These are phyloP conservation scores for Leucopsar rothschildi DNA, from an alignment of 2,113 vertebrate genomes.

Conservation along the genomic window DNA sequence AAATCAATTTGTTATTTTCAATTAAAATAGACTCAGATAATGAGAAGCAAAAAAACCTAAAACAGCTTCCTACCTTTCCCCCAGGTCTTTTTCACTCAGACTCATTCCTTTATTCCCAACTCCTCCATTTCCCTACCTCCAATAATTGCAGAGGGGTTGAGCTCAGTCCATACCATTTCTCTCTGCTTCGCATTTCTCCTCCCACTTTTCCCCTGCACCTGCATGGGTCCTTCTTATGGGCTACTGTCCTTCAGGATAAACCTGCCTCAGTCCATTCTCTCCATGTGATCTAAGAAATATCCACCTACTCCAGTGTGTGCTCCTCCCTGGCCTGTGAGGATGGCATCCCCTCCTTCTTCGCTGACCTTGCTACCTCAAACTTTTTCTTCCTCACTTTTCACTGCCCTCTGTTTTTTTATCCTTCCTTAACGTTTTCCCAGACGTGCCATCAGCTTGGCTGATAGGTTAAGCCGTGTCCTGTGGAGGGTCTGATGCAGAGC, in stretches of 20 bases:
- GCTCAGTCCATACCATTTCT: too few species aligned
- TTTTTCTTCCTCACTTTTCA: not conserved
- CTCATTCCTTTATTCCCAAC: not conserved
- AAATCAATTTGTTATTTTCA: not conserved
- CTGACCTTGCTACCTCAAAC: not conserved
- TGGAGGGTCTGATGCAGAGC: not conserved
- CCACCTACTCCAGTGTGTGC: accelerated
- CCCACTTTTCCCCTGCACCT: not conserved
- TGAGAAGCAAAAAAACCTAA: not conserved
- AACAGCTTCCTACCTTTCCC: not conserved
- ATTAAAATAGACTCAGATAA: not conserved
- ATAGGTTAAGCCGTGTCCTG: not conserved
- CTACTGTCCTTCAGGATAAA: not conserved
- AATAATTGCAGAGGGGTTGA: accelerated
- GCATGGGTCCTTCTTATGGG: accelerated
- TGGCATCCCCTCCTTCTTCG: not conserved
- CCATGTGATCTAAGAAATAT: not conserved
- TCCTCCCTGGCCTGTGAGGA: not conserved
- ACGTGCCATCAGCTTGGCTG: accelerated
- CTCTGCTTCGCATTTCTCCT: not conserved
- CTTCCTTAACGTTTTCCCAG: not conserved
- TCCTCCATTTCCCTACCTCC: not conserved
- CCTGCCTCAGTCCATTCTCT: not conserved
- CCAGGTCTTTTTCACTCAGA: not conserved
- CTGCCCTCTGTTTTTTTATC: not conserved